Evolutionary conservation across 2,888 invertebrate genomes (phyloP).

Genomic region (Laothoe populi): DNA sequence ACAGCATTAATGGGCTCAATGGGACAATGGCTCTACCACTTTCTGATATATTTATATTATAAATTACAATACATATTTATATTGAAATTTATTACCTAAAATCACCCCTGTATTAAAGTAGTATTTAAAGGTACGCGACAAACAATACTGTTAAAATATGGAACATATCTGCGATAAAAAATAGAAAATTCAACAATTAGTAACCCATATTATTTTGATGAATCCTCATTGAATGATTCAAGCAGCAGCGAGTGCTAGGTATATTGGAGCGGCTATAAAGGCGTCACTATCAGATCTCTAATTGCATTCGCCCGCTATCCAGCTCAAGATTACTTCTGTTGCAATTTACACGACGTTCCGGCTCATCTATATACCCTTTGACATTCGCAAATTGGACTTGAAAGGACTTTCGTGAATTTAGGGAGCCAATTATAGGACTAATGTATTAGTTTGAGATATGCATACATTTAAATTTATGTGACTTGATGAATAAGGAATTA

Average conservation of each 20-base stretch:
- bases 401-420: slow-evolving; percentile 4
- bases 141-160: no score
- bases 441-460: not conserved
- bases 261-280: slow-evolving; percentile 15
- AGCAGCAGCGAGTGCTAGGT: slow-evolving; percentile 15
- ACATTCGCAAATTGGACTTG: not conserved
- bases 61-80: no score
- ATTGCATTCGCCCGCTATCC: slow-evolving; percentile 29
- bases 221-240: not conserved
- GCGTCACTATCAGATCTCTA: slow-evolving; percentile 22
- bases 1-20: no score
- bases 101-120: no score
- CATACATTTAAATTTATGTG: not conserved
- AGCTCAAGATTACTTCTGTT: slow-evolving; percentile 26
- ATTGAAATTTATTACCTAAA: no score
- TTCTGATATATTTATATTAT: no score
- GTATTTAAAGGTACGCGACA: no score
- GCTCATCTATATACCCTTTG: slow-evolving; percentile 15
- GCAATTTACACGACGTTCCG: slow-evolving; percentile 26
- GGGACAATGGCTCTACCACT: no score
- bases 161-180: no score
- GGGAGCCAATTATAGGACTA: not conserved
- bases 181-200: not conserved
- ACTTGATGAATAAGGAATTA: no score
- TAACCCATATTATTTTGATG: not conserved